Percentiles rank a stretch among this genome's conserved stretches.
Conservation (phyloP, 2,888 invertebrate genomes). For the Amitus sp. region DNA sequence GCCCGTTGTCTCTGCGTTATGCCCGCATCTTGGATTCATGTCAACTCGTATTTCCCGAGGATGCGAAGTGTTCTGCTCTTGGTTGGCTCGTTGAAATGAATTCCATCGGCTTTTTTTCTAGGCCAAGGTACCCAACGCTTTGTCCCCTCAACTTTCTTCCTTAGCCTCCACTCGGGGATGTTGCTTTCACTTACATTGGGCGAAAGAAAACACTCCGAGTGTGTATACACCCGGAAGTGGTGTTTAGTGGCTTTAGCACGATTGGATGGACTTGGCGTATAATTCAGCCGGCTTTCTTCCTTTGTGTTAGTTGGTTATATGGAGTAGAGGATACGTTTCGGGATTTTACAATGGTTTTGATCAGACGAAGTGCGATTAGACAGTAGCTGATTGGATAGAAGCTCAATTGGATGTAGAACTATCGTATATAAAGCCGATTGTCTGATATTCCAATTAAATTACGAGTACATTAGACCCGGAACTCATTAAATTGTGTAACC, state of each 20-base stretch:
- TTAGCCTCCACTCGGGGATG: not conserved
- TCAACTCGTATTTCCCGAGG: slow-evolving; percentile 47
- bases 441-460: slow-evolving; percentile 20
- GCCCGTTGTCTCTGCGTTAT: slow-evolving; percentile 41
- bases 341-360: slow-evolving; percentile 18
- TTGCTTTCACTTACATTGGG: slow-evolving; percentile 1
- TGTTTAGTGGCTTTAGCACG: slow-evolving; percentile 21
- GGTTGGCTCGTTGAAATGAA: slow-evolving; percentile 25
- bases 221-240: slow-evolving; percentile 6
- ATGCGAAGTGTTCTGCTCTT: slow-evolving; percentile 25
- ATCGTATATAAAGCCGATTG: slow-evolving; percentile 15
- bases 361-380: slow-evolving; percentile 18
- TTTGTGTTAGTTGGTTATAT: not conserved
- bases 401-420: slow-evolving; percentile 19
- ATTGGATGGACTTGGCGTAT: slow-evolving; percentile 24
- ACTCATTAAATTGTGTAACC: not conserved
- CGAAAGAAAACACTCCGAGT: not conserved
- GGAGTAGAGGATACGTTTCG: not conserved
- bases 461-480: slow-evolving; percentile 11
- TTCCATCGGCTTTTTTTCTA: slow-evolving; percentile 18
- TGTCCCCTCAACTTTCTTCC: not conserved
- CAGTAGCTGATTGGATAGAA: slow-evolving; percentile 19
- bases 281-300: slow-evolving; percentile 14
- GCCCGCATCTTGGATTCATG: slow-evolving; percentile 39
- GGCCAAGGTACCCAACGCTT: slow-evolving; percentile 20